These are phyloP conservation scores for Neodontobutis hainanensis DNA, from an alignment of 2,113 vertebrate genomes.

Conservation along the genomic window DNA sequence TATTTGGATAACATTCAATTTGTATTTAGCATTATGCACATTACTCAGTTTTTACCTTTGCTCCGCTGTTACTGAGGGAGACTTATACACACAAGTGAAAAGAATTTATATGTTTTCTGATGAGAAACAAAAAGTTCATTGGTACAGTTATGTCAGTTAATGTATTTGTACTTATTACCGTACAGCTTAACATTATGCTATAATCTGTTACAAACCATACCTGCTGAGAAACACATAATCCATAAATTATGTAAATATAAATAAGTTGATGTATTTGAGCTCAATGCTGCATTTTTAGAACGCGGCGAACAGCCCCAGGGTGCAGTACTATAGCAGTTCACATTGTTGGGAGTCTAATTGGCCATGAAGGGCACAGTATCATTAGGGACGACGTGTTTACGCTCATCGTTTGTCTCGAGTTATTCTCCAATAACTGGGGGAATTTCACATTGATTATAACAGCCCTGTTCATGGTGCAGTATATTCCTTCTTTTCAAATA, in stretches of 20 bases:
- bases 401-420: constrained; percentile 24
- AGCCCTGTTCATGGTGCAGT: not conserved
- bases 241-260: not conserved
- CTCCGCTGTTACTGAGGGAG: too few relatives aligned
- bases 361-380: constrained; percentile 39
- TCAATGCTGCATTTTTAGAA: constrained; percentile 4
- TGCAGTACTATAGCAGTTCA: constrained; percentile 10
- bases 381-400: constrained; percentile 44
- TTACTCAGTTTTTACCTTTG: too few relatives aligned
- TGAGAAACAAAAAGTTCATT: too few relatives aligned
- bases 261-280: not conserved
- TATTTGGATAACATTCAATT: too few relatives aligned
- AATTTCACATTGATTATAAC: not conserved
- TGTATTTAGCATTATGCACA: too few relatives aligned
- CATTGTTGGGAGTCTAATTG: constrained; percentile 35
- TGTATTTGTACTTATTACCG: too few relatives aligned
- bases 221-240: too few relatives aligned
- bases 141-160: too few relatives aligned
- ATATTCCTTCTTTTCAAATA: not conserved
- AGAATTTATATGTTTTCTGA: too few relatives aligned
- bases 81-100: too few relatives aligned
- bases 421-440: constrained; percentile 8
- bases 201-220: too few relatives aligned
- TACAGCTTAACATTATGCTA: too few relatives aligned
- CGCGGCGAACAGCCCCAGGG: constrained; percentile 6